Base-by-base conservation (phyloP, 30 jellyfish, hydroid and myxozoan genomes). In the Chrysaora quinquecirrha region DNA sequence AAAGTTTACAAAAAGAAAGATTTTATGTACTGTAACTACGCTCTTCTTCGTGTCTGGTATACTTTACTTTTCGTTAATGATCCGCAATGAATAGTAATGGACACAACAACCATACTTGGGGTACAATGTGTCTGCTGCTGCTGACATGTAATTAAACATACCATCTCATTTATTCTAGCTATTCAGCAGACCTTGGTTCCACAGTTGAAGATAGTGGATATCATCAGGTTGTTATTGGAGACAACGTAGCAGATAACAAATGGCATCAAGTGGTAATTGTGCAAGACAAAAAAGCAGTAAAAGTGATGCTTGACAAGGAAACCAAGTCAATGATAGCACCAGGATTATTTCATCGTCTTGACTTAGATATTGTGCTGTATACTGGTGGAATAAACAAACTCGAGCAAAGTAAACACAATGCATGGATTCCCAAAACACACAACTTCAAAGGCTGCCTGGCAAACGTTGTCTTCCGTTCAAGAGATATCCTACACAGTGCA, bases 171-270 rank as follows among this genome's bases (percentile, higher is more conserved):
- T 38, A n/a, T 74, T 65, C 16, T 21, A 93, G 98, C 58, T 93
- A 93, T 60, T 87, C 98, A n/a, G 98, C 96, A 2, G 94, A 93
- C 80, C 83, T 93, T 30, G 98, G 98, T 18, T 93, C 98, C 30
- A 82, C 94, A 19, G 82, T 25, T 0, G 96, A 67, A 50, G 58
- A 54, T 7, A 80, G 93, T 25, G 98, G 98, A 30, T 69, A 33
- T 54, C 98, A 93, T 49, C 86, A 76, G 43, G 80, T 93, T 14
- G 63, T 76, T n/a, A 64, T 82, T 7, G 94, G 89, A 20, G 78
- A 83, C 4, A 97, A 93, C 65, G 91, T 67, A 20, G 95, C 95
- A 24, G 98, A 93, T 64, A 76, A 87, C 73, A 73, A 52, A 56
- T 93, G 98, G 98, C 98, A 93, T 66, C 70, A 76, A 9, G 96